phyloP scores from a whole-genome alignment of 1,140 invertebrate species.

The Heliconius melpomene region DNA sequence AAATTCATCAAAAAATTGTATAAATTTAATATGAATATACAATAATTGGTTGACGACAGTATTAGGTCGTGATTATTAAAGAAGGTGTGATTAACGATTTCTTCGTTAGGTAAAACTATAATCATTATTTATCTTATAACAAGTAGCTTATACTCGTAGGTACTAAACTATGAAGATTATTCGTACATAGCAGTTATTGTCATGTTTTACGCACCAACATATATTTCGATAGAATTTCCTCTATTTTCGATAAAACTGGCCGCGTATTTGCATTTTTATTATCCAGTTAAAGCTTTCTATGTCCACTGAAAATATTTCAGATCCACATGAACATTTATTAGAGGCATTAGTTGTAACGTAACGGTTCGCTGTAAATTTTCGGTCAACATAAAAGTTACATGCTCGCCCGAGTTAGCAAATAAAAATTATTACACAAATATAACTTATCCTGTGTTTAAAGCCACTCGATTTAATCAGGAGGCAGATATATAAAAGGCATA shows the following conservation, averaged over 20 bases:
- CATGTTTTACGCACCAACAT: background rate
- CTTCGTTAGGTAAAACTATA: too few relatives aligned
- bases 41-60: background rate
- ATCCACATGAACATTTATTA: conserved; percentile 13
- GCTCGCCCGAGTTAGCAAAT: background rate
- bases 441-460: background rate
- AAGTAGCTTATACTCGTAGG: too few relatives aligned
- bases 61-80: background rate
- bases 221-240: background rate
- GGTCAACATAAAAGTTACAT: conserved; percentile 6
- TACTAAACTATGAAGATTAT: too few relatives aligned
- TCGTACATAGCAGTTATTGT: background rate
- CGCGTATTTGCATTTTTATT: conserved; percentile 10
- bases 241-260: conserved; percentile 10
- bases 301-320: conserved; percentile 12
- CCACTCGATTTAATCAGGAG: background rate
- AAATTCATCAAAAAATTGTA: background rate
- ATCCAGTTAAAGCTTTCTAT: conserved; percentile 6
- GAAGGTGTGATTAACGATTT: background rate
- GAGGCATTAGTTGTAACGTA: conserved; percentile 13
- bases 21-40: background rate
- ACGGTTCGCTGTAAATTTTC: conserved; percentile 13
- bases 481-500: background rate
- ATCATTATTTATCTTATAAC: too few relatives aligned
- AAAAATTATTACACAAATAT: conserved; percentile 9